Percentiles rank a stretch among this genome's conserved stretches.
phyloP scores from a whole-genome alignment of 1,140 invertebrate species.

The Rhopalosiphum padi region DNA sequence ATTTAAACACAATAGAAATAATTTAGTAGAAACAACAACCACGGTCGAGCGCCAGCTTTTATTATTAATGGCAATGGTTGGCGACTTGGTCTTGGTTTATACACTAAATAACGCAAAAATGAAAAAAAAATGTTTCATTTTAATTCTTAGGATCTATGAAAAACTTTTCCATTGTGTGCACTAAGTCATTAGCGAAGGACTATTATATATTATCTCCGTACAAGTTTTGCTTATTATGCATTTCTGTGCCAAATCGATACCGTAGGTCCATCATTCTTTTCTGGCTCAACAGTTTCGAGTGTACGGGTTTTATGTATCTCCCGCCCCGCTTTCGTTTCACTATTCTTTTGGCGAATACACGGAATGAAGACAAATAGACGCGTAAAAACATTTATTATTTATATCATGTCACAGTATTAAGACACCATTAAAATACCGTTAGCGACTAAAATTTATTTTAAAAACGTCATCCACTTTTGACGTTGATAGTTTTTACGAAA shows the following conservation, averaged over 20 bases:
- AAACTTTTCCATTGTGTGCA: background rate
- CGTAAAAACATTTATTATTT: slow-evolving; percentile 32
- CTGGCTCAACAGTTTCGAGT: slow-evolving; percentile 35
- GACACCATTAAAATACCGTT: slow-evolving; percentile 45
- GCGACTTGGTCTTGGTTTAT: background rate
- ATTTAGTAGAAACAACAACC: background rate
- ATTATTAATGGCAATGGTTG: slow-evolving; percentile 5
- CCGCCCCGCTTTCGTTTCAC: background rate
- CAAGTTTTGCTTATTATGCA: slow-evolving; percentile 21
- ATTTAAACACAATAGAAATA: background rate
- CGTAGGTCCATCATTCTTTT: slow-evolving; percentile 39
- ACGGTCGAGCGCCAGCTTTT: background rate
- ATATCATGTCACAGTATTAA: slow-evolving; percentile 25
- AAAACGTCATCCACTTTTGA: slow-evolving; percentile 23
- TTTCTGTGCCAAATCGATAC: slow-evolving; percentile 44
- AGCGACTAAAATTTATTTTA: slow-evolving; percentile 27
- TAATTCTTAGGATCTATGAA: slow-evolving; percentile 11
- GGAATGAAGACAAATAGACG: slow-evolving; percentile 38
- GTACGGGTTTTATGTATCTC: background rate
- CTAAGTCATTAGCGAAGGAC: background rate
- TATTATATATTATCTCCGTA: slow-evolving; percentile 1
- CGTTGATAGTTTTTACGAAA: background rate
- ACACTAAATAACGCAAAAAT: background rate
- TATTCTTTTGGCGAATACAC: background rate
- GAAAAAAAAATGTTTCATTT: background rate